A percentile compares a stretch with the other conserved stretches of the same genome.
Evolutionary conservation across 2,888 invertebrate genomes (phyloP).

Genomic region (Pollenia angustigena): DNA sequence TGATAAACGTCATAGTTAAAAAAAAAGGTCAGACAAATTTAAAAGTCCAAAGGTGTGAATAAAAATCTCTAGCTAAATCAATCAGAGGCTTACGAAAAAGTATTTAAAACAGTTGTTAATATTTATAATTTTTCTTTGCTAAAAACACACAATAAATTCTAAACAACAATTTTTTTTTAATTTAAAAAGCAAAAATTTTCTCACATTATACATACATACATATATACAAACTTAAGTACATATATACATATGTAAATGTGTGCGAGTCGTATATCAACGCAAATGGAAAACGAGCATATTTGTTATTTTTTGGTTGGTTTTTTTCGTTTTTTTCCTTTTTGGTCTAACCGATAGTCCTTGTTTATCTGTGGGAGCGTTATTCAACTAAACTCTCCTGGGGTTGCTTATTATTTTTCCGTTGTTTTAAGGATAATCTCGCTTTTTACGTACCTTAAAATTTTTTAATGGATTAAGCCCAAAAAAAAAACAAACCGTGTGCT

Average conservation of each 20-base stretch:
- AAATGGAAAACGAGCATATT: constrained; percentile 23
- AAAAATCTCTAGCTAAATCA: no score
- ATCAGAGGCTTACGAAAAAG: no score
- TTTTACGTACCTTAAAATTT: no score
- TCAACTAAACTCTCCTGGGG: constrained; percentile 55
- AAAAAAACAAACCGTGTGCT: neutral
- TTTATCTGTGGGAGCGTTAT: constrained; percentile 49
- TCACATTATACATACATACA: constrained; percentile 8
- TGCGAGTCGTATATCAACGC: constrained; percentile 9
- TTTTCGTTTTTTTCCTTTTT: constrained; percentile 32
- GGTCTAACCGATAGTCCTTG: constrained; percentile 41
- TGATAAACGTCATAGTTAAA: no score
- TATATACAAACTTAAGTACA: neutral
- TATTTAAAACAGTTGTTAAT: no score
- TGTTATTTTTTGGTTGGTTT: constrained; percentile 29
- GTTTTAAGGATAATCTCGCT: neutral
- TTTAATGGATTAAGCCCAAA: no score
- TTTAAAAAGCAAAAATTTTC: no score
- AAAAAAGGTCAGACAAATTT: no score
- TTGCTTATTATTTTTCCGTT: constrained; percentile 43
- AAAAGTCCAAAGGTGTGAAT: no score
- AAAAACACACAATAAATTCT: no score
- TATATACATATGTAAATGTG: neutral
- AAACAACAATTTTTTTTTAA: no score
- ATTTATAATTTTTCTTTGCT: no score